Conservation (phyloP, 2,888 invertebrate genomes). For the Synanthedon vespiformis region DNA sequence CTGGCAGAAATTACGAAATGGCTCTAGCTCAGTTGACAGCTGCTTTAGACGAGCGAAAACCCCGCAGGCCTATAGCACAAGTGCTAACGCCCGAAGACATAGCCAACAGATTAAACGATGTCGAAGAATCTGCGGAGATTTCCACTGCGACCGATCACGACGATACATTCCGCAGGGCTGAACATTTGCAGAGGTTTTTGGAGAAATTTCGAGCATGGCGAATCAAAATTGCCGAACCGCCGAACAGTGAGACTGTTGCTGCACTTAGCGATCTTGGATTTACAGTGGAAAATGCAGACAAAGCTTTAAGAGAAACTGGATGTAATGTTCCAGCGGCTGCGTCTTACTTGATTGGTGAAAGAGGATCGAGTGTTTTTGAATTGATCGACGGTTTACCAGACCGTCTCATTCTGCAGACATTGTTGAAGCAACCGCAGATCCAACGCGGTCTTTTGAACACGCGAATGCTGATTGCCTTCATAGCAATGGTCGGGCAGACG, state of each 20-base stretch:
- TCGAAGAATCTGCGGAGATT: constrained; percentile 9
- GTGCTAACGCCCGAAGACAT: constrained; percentile 57
- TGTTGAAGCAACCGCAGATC: constrained; percentile 56
- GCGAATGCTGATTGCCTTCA: constrained; percentile 56
- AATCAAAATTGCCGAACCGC: constrained; percentile 35
- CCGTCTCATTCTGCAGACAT: constrained; percentile 42
- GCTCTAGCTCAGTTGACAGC: constrained; percentile 44
- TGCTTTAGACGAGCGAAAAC: constrained; percentile 40
- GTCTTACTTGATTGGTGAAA: constrained; percentile 52
- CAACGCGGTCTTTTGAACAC: constrained; percentile 56
- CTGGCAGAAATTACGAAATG: constrained; percentile 49
- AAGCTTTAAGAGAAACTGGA: constrained; percentile 43
- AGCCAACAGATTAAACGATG: constrained; percentile 28
- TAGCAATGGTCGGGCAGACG: constrained; percentile 57
- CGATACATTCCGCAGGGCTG: constrained; percentile 37
- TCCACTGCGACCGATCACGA: constrained; percentile 11
- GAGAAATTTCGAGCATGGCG: constrained; percentile 56
- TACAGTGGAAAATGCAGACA: constrained; percentile 36
- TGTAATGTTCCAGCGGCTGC: constrained; percentile 58
- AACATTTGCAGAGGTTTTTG: constrained; percentile 45
- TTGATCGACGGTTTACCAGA: constrained; percentile 52
- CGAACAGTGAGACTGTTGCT: constrained; percentile 35
- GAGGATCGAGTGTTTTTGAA: constrained; percentile 57
- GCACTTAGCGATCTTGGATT: constrained; percentile 50
- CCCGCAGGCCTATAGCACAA: constrained; percentile 32